Base-by-base conservation (phyloP, 2,888 invertebrate genomes). In the Aspidiotus destructor region DNA sequence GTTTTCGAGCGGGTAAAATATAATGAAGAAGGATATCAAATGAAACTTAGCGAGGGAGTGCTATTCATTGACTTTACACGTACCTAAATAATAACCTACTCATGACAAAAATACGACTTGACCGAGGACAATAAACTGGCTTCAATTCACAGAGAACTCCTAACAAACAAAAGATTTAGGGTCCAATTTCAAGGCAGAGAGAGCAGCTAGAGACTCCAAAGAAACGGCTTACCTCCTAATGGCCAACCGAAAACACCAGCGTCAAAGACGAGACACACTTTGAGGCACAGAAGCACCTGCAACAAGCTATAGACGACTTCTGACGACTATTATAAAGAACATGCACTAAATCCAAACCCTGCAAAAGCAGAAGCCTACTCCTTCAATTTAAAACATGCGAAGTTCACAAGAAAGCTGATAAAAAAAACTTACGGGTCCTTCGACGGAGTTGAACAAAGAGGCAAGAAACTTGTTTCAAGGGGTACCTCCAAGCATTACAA, bases 151-250 rank as follows among this genome's bases (percentile, higher is more conserved):
- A 55, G 15, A 55, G 57, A 55, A 10, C 57, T 55, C 8, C 57
- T 55, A 55, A 55, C 57, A 55, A 55, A 55, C n/a, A 55, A n/a
- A 55, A 55, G 57, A 55, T 55, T 55, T 15, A 55, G n/a, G 9
- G 57, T 55, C 9, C 57, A 11, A 55, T 55, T 55, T 16, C 57
- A 16, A n/a, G n/a, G 57, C 8, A 55, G n/a, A 55, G 17, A 55
- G n/a, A 55, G 57, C 57, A 55, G 57, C 57, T 55, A 16, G 57
- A 55, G n/a, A 55, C n/a, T 55, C 9, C n/a, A 16, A 55, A 55
- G 57, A 55, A 55, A 55, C 17, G 17, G 57, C n/a, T 15, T 55
- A 55, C 57, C 57, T 15, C 57, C 15, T 8, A 55, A 15, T 55
- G 57, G n/a, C 57, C 57, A 55, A 55, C 17, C 57, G n/a, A 55